Evolutionary conservation across 2,113 vertebrate genomes (phyloP), one percentile per base, ranked within the genome.

Genomic region (Zosterops japonicus): DNA sequence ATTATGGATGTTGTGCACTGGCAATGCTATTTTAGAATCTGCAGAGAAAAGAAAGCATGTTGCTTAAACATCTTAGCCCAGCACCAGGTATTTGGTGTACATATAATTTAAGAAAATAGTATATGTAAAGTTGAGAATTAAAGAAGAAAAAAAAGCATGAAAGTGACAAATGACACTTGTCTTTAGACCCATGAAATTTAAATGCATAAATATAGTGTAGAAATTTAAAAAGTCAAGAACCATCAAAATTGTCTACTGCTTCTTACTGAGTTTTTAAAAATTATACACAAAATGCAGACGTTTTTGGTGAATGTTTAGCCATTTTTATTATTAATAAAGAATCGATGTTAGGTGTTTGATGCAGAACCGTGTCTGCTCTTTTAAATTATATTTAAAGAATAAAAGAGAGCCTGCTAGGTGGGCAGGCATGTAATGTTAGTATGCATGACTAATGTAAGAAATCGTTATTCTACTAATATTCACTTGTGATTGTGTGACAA

Each of bases 371-470:
- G 97, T 98, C 98, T 98, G 98, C 98, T 98, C 97, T 98, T 98
- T 98, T 97, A 98, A 98, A 98, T 98, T 97, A 97, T 97, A 98
- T 97, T 98, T 97, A 97, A 98, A 97, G 97, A 97, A 97, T 96
- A 97, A 98, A 97, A 95, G 97, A 96, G 97, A 97, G 96, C 98
- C 97, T 98, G 97, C 98, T 95, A 28, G 91, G 97, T 96, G 97
- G 96, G 96, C 98, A 97, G 98, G 98, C 97, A 74, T 98, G 98
- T 99, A 99, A 98, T 99, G 98, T 99, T 98, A 99, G 98, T 98
- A 99, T 99, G 99, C 99, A 99, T 99, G 99, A 99, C 97, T 98
- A 99, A 98, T 98, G 98, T 98, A 99, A 98, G 97, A 98, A 98
- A 98, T 98, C 97, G 99, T 98, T 99, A 98, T 98, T 98, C 99